These are phyloP conservation scores for Drosophila sulfurigaster DNA, from an alignment of 1,140 invertebrate genomes.

Conservation along the genomic window DNA sequence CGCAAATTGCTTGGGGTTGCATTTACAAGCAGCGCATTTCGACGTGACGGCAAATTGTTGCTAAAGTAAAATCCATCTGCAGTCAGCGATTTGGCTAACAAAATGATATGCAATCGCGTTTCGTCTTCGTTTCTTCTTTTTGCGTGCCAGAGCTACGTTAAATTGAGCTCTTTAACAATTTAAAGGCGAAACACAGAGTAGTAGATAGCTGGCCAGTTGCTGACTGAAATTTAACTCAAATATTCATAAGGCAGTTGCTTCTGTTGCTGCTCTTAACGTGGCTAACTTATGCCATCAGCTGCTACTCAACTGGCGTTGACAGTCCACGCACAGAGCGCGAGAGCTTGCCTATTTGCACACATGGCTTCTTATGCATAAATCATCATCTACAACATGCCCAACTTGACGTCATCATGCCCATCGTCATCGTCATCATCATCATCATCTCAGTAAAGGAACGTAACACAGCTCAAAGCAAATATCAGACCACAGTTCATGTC, in stretches of 20 bases:
- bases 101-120: not conserved
- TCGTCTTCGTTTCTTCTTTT: not conserved
- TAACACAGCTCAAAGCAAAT: conserved; percentile 25
- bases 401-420: conserved; percentile 12
- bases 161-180: conserved; percentile 2
- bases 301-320: conserved; percentile 15
- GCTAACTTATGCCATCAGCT: conserved; percentile 26
- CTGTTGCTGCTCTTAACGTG: conserved; percentile 11
- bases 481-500: conserved; percentile 39
- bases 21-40: conserved; percentile 12
- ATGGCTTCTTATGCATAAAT: conserved; percentile 71
- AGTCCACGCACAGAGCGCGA: conserved; percentile 35
- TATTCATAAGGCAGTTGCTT: conserved; percentile 34
- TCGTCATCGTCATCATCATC: conserved; percentile 45
- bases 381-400: conserved; percentile 44
- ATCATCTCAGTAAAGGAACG: conserved; percentile 3
- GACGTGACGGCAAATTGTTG: conserved; percentile 11
- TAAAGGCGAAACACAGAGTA: not conserved
- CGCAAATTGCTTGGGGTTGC: conserved; percentile 26
- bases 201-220: conserved; percentile 1
- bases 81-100: conserved; percentile 10
- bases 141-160: no score
- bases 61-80: not conserved
- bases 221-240: conserved; percentile 24
- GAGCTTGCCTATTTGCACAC: conserved; percentile 49